Evolutionary conservation across 37 sponge, comb jelly and placozoan genomes (phyloP).

Genomic region (Aplysina aerophoba): DNA sequence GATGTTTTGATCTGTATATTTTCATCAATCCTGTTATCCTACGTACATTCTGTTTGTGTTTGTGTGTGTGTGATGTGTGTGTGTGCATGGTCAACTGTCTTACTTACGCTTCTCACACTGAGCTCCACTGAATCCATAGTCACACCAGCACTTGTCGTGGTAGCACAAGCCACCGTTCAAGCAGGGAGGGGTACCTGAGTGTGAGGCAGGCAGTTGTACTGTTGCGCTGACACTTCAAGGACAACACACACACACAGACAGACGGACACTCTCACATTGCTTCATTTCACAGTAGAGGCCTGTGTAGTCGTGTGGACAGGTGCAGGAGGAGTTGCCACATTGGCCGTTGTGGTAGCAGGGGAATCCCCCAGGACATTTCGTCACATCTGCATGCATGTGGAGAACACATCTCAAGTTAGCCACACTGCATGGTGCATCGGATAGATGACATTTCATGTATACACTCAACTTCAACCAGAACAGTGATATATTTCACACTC

Average conservation of each 20-base stretch:
- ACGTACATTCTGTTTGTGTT: too few species aligned
- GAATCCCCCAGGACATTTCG: neutral
- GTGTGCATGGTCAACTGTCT: neutral
- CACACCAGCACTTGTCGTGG: neutral
- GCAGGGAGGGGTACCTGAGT: neutral
- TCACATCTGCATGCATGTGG: conserved; percentile 3
- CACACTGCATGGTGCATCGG: too few species aligned
- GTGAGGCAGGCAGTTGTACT: neutral
- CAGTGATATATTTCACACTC: too few species aligned
- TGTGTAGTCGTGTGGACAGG: neutral
- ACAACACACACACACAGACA: neutral
- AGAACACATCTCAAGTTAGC: too few species aligned
- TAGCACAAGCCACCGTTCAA: neutral
- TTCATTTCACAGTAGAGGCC: conserved; percentile 22
- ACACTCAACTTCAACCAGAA: too few species aligned
- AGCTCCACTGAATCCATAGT: conserved; percentile 3
- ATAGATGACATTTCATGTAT: too few species aligned
- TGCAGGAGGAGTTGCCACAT: neutral
- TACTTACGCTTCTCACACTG: conserved; percentile 5
- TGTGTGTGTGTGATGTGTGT: too few species aligned
- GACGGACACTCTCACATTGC: neutral
- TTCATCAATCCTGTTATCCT: too few species aligned
- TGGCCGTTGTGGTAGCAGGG: neutral
- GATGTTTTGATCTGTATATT: too few species aligned
- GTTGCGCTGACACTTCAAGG: too few species aligned